phyloP scores from a whole-genome alignment of 1,140 invertebrate species.

The Platorchestia sp. region DNA sequence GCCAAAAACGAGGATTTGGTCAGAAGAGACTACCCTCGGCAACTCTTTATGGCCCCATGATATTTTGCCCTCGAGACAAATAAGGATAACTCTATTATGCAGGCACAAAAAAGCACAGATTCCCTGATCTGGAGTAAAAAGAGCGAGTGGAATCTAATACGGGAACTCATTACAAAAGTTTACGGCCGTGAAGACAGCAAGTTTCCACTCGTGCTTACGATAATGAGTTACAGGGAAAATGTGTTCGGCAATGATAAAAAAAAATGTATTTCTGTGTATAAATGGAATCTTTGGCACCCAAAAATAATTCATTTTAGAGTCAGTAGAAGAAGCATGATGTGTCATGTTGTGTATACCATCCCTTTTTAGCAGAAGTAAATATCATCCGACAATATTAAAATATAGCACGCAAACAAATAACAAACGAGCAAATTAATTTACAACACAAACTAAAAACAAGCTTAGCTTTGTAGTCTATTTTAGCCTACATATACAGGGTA shows the following conservation, averaged over 20 bases:
- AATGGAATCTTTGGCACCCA: not conserved
- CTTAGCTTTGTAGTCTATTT: too few species aligned
- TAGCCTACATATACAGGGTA: too few species aligned
- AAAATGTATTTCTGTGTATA: not conserved
- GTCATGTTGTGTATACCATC: not conserved
- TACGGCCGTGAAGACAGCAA: not conserved
- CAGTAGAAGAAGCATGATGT: not conserved
- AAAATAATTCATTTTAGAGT: not conserved
- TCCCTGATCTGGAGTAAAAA: not conserved
- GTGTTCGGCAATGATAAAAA: not conserved
- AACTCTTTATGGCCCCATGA: slow-evolving; percentile 34
- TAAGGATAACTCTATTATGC: slow-evolving; percentile 37
- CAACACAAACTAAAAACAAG: too few species aligned
- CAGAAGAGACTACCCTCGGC: slow-evolving; percentile 37
- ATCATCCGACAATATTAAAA: too few species aligned
- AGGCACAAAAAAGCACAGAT: not conserved
- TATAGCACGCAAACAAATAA: too few species aligned
- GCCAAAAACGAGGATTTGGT: slow-evolving; percentile 51
- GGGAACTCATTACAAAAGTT: not conserved
- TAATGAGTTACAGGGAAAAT: not conserved
- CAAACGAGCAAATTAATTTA: too few species aligned
- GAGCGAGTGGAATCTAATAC: not conserved
- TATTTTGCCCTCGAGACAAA: slow-evolving; percentile 41
- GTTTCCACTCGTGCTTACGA: not conserved
- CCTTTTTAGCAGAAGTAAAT: too few species aligned